These are phyloP conservation scores for Lithobates sylvaticus DNA, from an alignment of 2,797 vertebrate genomes.

Conservation along the genomic window DNA sequence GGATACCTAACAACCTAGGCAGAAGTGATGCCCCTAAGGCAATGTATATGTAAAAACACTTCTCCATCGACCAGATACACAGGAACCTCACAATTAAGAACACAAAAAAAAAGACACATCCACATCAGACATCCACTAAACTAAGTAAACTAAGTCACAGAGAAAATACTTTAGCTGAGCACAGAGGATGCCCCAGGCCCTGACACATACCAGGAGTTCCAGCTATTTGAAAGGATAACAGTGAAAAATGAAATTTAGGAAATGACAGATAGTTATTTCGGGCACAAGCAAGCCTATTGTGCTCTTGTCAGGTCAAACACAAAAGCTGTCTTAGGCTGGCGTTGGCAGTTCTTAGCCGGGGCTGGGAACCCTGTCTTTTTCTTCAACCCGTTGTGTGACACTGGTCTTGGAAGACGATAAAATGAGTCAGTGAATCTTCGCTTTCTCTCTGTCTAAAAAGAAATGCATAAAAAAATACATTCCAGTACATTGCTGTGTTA, in stretches of 20 bases:
- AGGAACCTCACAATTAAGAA: background rate
- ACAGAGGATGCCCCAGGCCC: conserved; percentile 25
- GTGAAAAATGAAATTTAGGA: conserved; percentile 47
- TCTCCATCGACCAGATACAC: background rate
- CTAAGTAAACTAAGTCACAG: conserved; percentile 15
- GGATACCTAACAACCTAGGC: background rate
- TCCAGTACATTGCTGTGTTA: conserved; percentile 26
- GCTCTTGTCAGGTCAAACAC: conserved; percentile 34
- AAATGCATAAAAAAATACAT: conserved; percentile 42
- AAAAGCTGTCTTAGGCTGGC: conserved; percentile 30
- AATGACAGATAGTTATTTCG: conserved; percentile 52
- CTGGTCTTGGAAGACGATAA: conserved; percentile 16
- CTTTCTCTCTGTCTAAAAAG: background rate
- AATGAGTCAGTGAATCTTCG: conserved; percentile 41
- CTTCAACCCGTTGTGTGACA: conserved; percentile 12
- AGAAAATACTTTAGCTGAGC: conserved; percentile 14
- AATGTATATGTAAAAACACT: conserved; percentile 7
- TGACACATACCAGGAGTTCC: conserved; percentile 41
- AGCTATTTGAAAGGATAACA: conserved; percentile 31
- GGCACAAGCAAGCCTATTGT: conserved; percentile 40
- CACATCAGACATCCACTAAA: conserved; percentile 7
- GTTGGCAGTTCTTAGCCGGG: conserved; percentile 17
- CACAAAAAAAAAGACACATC: background rate
- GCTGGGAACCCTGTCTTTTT: conserved; percentile 13
- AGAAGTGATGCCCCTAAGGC: background rate